Evolutionary conservation across 2,888 invertebrate genomes (phyloP), one percentile per base, ranked within the genome.

Genomic region (Leptinotarsa peninsularis): DNA sequence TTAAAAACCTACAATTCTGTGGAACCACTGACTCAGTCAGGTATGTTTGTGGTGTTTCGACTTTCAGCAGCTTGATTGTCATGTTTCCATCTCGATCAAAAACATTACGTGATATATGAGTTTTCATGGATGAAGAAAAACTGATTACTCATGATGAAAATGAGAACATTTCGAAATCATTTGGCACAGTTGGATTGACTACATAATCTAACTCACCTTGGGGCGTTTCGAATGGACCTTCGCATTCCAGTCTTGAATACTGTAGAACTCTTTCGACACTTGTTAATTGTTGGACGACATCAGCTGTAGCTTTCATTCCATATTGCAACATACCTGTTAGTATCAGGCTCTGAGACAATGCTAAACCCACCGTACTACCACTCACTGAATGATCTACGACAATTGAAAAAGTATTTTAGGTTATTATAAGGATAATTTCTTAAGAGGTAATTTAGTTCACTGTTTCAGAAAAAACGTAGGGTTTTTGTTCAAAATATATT

Each of bases 221-320:
- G n/a, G 82, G 90, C 0, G 93, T 92, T 27, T 91, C 91, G 18
- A 92, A 89, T 0, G 91, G 90, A 2, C 91, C 91, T 87, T 96
- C 96, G 21, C 92, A 90, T 0, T 93, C 93, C 18, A 96, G 87
- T n/a, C 92, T 89, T 1, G 93, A 92, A 87, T 95, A 96, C 84
- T 96, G 94, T 52, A 94, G 73, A n/a, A 83, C 76, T 49, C 96
- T 90, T 86, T 96, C 96, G 0, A 96, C 96, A 70, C 93, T 93
- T 2, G 93, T 94, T 91, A 94, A 93, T 82, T 94, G 93, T 17
- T 93, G 92, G 67, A 93, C 90, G 23, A 92, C 91, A 85, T 96
- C 96, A 0, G 95, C 94, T 52, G 93, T 92, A 86, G 95, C 95
- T 76, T 95, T 90, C 82, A 96, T 93, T 4, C 94, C 95, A 88